These are phyloP conservation scores for Neuroterus valhalla DNA, from an alignment of 1,140 invertebrate genomes.

Conservation along the genomic window DNA sequence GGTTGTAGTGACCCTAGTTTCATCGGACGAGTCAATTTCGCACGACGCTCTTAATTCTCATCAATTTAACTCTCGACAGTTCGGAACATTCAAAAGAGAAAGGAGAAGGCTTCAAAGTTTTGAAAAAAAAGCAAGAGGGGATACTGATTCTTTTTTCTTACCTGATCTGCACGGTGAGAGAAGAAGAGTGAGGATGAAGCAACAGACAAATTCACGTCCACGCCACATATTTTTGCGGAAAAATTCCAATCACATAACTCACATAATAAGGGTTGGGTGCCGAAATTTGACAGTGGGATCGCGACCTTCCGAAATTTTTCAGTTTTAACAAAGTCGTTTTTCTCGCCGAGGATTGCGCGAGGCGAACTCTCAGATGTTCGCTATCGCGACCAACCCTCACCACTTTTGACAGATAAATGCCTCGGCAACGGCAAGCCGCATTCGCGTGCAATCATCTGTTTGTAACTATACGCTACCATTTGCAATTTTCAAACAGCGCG, in stretches of 20 bases:
- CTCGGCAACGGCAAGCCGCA: conserved; percentile 45
- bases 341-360: not conserved
- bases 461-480: conserved; percentile 55
- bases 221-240: conserved; percentile 34
- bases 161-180: conserved; percentile 27
- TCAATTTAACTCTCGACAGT: conserved; percentile 38
- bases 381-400: conserved; percentile 26
- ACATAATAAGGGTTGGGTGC: conserved; percentile 22
- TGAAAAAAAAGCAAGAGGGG: not conserved
- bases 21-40: conserved; percentile 57
- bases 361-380: conserved; percentile 34
- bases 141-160: not conserved
- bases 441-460: conserved; percentile 52
- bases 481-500: conserved; percentile 41
- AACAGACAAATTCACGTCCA: conserved; percentile 10
- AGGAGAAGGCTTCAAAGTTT: not conserved
- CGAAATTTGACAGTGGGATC: not conserved
- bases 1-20: conserved; percentile 50
- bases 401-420: conserved; percentile 51
- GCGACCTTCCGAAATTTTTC: not conserved
- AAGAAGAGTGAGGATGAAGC: not conserved
- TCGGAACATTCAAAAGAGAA: conserved; percentile 53
- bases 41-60: conserved; percentile 40
- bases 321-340: not conserved
- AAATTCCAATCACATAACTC: conserved; percentile 31